phyloP scores from a whole-genome alignment of 2,113 vertebrate species.

The Hipposideros armiger region DNA sequence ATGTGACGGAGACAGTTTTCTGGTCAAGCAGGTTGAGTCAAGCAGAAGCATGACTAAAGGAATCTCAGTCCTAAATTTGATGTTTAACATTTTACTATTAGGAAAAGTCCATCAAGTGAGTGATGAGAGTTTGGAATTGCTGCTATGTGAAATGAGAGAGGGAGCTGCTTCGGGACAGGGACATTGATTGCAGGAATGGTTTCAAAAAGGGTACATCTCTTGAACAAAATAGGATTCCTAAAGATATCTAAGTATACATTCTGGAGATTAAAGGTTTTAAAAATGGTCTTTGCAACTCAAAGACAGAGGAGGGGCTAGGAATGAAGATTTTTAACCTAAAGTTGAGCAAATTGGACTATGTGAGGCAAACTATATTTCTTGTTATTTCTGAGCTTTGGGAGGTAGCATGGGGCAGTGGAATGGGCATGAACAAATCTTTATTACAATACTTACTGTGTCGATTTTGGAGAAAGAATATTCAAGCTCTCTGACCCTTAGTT shows the following conservation, averaged over 20 bases:
- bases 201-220: constrained; percentile 20
- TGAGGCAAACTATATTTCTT: background rate
- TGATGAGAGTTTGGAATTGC: constrained; percentile 12
- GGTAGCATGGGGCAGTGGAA: background rate
- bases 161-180: background rate
- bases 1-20: background rate
- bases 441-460: background rate
- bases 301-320: background rate
- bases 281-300: background rate
- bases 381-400: background rate
- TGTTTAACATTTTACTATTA: background rate
- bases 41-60: background rate
- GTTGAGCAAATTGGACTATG: constrained; percentile 13
- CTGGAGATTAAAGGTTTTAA: background rate
- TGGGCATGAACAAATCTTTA: background rate
- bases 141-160: background rate
- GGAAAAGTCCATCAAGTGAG: background rate
- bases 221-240: constrained; percentile 9
- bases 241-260: constrained; percentile 24
- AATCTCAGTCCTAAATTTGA: constrained; percentile 5
- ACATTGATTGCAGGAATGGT: background rate
- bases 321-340: constrained; percentile 26
- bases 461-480: background rate
- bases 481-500: constrained; percentile 12
- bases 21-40: background rate